These are phyloP conservation scores for Panopea generosa DNA, from an alignment of 2,888 invertebrate genomes.

Conservation along the genomic window DNA sequence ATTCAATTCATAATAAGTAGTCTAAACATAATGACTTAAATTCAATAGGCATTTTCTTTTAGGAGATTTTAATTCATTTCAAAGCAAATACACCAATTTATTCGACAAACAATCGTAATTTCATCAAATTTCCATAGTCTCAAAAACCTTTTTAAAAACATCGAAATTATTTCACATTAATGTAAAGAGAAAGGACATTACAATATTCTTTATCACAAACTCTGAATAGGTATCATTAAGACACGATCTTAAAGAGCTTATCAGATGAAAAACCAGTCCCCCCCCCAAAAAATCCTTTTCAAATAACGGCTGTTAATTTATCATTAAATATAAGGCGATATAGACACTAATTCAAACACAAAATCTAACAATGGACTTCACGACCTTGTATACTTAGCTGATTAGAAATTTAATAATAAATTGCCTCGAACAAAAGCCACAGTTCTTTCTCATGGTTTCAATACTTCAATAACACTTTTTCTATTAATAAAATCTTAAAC, in stretches of 20 bases:
- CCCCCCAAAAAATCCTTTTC: slow-evolving; percentile 56
- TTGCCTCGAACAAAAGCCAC: slow-evolving; percentile 52
- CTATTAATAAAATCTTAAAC: slow-evolving; percentile 34
- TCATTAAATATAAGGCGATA: slow-evolving; percentile 64
- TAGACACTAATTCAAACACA: slow-evolving; percentile 62
- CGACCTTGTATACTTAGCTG: slow-evolving; percentile 66
- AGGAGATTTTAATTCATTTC: slow-evolving; percentile 58
- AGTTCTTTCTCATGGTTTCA: slow-evolving; percentile 53
- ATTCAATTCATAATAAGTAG: slow-evolving; percentile 39
- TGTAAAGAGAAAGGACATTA: slow-evolving; percentile 47
- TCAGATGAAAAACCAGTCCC: slow-evolving; percentile 35
- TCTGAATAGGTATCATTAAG: slow-evolving; percentile 45
- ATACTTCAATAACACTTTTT: slow-evolving; percentile 53
- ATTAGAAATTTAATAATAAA: slow-evolving; percentile 68
- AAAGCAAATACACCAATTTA: slow-evolving; percentile 57
- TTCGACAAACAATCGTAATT: slow-evolving; percentile 54
- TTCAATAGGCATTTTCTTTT: slow-evolving; percentile 37
- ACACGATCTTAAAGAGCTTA: slow-evolving; percentile 36
- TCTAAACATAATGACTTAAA: slow-evolving; percentile 52
- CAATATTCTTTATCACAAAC: slow-evolving; percentile 56
- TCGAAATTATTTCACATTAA: slow-evolving; percentile 58
- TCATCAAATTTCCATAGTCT: slow-evolving; percentile 59
- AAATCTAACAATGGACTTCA: slow-evolving; percentile 47
- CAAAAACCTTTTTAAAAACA: slow-evolving; percentile 42
- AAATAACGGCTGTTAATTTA: slow-evolving; percentile 65